Evolutionary conservation across 1,140 invertebrate species (phyloP), one percentile per base, ranked within the genome.

Genomic region (Asbolus verrucosus): DNA sequence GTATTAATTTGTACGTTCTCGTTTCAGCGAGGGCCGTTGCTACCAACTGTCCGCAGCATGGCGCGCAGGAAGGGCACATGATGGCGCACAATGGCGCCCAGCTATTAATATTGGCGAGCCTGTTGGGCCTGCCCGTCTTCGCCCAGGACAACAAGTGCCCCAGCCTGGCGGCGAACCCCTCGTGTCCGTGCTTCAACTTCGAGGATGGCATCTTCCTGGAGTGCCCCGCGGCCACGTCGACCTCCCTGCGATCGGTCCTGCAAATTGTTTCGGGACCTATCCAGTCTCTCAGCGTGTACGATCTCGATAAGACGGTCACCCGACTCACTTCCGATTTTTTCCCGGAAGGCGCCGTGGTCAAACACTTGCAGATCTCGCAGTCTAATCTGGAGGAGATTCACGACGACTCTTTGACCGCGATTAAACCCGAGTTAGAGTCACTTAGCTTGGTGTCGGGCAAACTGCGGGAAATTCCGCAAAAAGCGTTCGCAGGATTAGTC

Each of bases 181-280:
- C 88, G 73, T 97, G 94, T 83, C 91, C 93, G 0, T 96, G 94
- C 82, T 95, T 95, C 84, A 92, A 92, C 82, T 93, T 95, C 80
- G 92, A 95, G 80, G 93, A 95, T 83, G 94, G 93, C 19, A 85
- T 96, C 54, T 94, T 94, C 83, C 84, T 96, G 72, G 94, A 97
- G 82, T 97, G 94, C 80, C 91, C 93, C 11, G 91, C 88, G 63
- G 90, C 90, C 2, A 90, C 89, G n/a, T 79, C 81, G 2, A 74
- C 82, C 15, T 84, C 84, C 9, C 73, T 86, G 54, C 82, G 80
- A 33, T 75, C 81, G 8, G 83, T 84, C 1, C 71, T 85, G 19
- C 80, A 87, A 79, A 75, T 84, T 80, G 75, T 89, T 78, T 80
- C 84, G 78, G 86, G 87, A 50, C 86, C 87, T 6, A 90, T 96